Conservation (phyloP, 2,797 vertebrate species). For the Anguilla megastoma region DNA sequence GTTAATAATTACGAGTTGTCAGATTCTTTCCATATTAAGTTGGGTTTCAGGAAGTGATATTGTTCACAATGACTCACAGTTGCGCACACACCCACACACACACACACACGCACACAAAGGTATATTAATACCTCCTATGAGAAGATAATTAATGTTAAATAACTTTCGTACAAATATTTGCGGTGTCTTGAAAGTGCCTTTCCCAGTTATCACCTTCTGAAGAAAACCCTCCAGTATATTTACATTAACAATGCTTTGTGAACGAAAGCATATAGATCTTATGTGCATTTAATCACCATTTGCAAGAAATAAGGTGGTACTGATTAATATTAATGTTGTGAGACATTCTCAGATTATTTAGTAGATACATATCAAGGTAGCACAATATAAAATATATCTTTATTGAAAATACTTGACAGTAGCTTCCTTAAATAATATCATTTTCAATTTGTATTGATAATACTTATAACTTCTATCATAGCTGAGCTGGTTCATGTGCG, state of each 20-base stretch:
- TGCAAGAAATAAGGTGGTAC: not conserved
- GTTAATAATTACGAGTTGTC: not conserved
- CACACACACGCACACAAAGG: not conserved
- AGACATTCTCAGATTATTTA: not conserved
- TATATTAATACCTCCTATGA: not conserved
- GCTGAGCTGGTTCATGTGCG: not conserved
- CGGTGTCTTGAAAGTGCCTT: not conserved
- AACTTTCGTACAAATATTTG: not conserved
- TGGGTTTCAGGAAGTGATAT: not conserved
- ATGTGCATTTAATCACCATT: not conserved
- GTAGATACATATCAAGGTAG: not conserved
- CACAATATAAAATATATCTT: conserved; percentile 4
- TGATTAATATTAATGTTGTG: not conserved
- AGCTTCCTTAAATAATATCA: not conserved
- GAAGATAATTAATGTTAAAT: not conserved
- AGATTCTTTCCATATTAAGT: not conserved
- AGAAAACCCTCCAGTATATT: not conserved
- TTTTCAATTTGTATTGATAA: not conserved
- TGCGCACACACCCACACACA: not conserved
- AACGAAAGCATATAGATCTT: not conserved
- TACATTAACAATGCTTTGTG: not conserved
- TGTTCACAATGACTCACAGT: not conserved
- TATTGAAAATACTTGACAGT: not conserved
- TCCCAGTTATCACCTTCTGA: not conserved
- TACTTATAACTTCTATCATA: not conserved